Base-by-base conservation (phyloP, 2,888 invertebrate species). In the Aphodius granarius region DNA sequence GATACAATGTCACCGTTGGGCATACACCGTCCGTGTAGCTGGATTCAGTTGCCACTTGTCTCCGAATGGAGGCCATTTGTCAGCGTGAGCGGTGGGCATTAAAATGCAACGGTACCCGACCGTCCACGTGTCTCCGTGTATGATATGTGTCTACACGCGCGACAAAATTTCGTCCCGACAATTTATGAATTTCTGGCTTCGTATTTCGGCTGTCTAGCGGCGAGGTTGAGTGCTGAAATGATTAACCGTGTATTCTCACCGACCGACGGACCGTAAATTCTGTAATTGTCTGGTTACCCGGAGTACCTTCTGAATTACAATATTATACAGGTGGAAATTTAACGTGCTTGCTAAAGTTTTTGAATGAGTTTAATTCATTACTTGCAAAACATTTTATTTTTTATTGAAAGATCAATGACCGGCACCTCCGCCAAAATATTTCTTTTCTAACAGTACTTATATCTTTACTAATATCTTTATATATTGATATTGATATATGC, bases 1-100 rank as follows among this genome's bases (percentile, higher is more conserved):
- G 73, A 72, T 79, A 76, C 76, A 79, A 80, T 80, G 80, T 79
- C 78, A 78, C 80, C 80, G 78, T 75, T 78, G 80, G 80, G 80
- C 78, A 80, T 80, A 78, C 20, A 22, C n/a, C n/a, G 68, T 20
- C 21, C 68, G 68, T 68, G 68, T 68, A 68, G 21, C 68, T 20
- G 68, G 22, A 68, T 68, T 22, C 68, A 68, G 22, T 22, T 20
- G 68, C 68, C 21, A 68, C 19, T 68, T 68, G 68, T 68, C 68
- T 20, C 68, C 68, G 22, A 68, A 68, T 22, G 68, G 21, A 9
- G 68, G 68, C 20, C 68, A 68, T 68, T 68, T 68, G 68, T 68
- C 68, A 68, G 43, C 43, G 43, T 13, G 43, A 43, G 43, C 43
- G 43, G 43, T 13, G 1, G 43, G 43, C 43, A 43, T 43, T 43